Percentiles rank a stretch among this genome's conserved stretches.
These are phyloP conservation scores for Aldrovandia affinis DNA, from an alignment of 2,797 vertebrate species.

Conservation along the genomic window DNA sequence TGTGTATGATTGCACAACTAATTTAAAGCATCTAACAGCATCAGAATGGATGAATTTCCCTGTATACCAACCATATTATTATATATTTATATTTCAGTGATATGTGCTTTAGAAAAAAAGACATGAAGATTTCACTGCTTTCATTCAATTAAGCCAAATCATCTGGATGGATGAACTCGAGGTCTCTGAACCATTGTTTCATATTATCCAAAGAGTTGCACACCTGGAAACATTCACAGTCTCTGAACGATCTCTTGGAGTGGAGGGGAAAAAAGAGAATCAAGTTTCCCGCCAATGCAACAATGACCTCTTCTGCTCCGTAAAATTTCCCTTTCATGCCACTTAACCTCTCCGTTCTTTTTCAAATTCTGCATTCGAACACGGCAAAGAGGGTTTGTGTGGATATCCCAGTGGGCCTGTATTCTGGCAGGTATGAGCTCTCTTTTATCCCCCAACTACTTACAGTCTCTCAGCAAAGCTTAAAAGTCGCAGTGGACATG, in stretches of 20 bases:
- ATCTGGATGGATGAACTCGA: constrained; percentile 18
- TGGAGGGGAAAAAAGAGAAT: not conserved
- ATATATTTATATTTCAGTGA: not conserved
- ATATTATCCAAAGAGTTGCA: not conserved
- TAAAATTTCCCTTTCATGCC: constrained; percentile 11
- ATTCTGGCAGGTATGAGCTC: too few relatives aligned
- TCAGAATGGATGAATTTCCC: not conserved
- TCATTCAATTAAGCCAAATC: not conserved
- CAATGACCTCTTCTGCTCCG: not conserved
- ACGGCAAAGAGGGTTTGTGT: too few relatives aligned
- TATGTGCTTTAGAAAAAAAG: not conserved
- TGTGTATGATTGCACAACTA: too few relatives aligned
- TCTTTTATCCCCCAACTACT: too few relatives aligned
- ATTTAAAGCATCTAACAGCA: too few relatives aligned
- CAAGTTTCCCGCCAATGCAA: not conserved
- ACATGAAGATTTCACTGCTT: not conserved
- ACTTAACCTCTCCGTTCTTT: constrained; percentile 16
- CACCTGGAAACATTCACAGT: not conserved
- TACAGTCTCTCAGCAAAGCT: too few relatives aligned
- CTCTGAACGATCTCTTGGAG: not conserved
- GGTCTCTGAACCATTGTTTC: not conserved
- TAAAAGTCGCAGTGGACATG: too few relatives aligned
- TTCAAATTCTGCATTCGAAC: not conserved
- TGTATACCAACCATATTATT: not conserved
- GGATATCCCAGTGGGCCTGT: too few relatives aligned